Conservation (phyloP, 2,888 invertebrate species). For the Netelia melanura region DNA sequence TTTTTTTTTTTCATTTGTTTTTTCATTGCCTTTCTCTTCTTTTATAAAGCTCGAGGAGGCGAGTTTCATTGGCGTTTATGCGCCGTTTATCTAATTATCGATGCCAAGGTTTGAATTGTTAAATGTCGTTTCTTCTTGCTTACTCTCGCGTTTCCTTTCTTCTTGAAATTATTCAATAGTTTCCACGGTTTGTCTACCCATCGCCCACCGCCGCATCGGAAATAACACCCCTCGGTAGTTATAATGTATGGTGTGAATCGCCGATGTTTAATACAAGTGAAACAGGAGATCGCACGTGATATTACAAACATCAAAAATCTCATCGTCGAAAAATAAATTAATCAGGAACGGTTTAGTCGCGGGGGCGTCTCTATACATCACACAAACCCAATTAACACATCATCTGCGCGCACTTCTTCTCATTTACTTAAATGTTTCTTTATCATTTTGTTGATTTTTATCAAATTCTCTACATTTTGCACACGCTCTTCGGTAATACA, state of each 20-base stretch:
- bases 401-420: constrained; percentile 49
- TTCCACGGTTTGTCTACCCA: constrained; percentile 13
- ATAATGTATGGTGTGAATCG: constrained; percentile 6
- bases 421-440: constrained; percentile 8
- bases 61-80: constrained; percentile 58
- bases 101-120: constrained; percentile 35
- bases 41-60: constrained; percentile 56
- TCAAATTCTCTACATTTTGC: constrained; percentile 39
- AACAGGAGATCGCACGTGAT: constrained; percentile 41
- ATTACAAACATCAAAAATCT: constrained; percentile 46
- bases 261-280: constrained; percentile 26
- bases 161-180: not conserved
- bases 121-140: constrained; percentile 21
- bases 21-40: not conserved
- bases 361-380: constrained; percentile 60
- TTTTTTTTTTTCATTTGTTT: constrained; percentile 23
- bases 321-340: constrained; percentile 57
- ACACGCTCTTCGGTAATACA: constrained; percentile 30
- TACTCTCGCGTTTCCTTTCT: constrained; percentile 1
- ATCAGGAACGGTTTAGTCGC: constrained; percentile 49
- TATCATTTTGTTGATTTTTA: not conserved
- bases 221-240: not conserved
- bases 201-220: not conserved
- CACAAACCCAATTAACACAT: constrained; percentile 55
- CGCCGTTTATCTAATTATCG: constrained; percentile 31